Conservation (phyloP, 1,140 invertebrate genomes). For the Drosophila simulans region DNA sequence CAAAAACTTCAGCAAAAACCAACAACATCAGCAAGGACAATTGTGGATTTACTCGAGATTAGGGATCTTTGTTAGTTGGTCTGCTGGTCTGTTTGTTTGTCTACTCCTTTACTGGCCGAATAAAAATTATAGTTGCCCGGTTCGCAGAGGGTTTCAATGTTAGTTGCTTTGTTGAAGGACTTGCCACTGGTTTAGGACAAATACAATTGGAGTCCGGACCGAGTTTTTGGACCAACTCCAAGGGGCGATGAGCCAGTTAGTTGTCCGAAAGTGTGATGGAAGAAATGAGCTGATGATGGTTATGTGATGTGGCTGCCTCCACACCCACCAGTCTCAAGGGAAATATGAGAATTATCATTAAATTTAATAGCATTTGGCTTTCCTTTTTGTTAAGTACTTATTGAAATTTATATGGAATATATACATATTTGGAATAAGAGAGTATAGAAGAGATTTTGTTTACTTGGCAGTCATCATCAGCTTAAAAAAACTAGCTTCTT, state of each 20-base stretch:
- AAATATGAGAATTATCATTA: slow-evolving; percentile 6
- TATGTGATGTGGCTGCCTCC: slow-evolving; percentile 25
- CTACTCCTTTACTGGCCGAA: slow-evolving; percentile 55
- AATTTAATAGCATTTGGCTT: slow-evolving; percentile 1
- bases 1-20: slow-evolving; percentile 9
- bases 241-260: slow-evolving; percentile 12
- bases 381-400: background rate
- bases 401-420: no score
- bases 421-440: no score
- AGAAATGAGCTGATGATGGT: slow-evolving; percentile 39
- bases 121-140: slow-evolving; percentile 72
- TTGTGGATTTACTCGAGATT: slow-evolving; percentile 79
- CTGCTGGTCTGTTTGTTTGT: slow-evolving; percentile 45
- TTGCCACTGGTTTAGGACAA: slow-evolving; percentile 33
- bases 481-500: no score
- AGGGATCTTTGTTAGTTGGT: slow-evolving; percentile 76
- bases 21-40: slow-evolving; percentile 47
- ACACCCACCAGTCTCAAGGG: background rate
- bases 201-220: slow-evolving; percentile 26
- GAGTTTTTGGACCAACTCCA: slow-evolving; percentile 31
- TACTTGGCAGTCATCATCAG: no score
- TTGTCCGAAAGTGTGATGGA: slow-evolving; percentile 38
- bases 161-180: slow-evolving; percentile 23
- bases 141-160: slow-evolving; percentile 19
- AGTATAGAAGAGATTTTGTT: no score